These are phyloP conservation scores for Poecilia velifera DNA, from an alignment of 2,797 vertebrate species.

Conservation along the genomic window DNA sequence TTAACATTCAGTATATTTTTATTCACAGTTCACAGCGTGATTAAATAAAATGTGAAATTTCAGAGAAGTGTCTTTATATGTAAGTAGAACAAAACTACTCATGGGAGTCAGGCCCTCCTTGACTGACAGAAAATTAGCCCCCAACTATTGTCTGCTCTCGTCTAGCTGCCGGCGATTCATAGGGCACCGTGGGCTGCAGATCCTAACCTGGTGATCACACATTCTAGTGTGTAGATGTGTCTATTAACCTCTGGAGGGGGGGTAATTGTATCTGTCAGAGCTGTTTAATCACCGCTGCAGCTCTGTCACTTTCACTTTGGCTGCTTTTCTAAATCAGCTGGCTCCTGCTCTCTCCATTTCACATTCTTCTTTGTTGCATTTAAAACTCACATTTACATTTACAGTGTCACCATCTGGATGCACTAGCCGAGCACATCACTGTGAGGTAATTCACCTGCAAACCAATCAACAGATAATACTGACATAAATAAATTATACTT, in stretches of 20 bases:
- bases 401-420: conserved; percentile 4
- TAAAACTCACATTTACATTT: conserved; percentile 14
- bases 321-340: conserved; percentile 56
- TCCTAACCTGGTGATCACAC: conserved; percentile 62
- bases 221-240: conserved; percentile 70
- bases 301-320: conserved; percentile 73
- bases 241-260: conserved; percentile 77
- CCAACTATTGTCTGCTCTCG: conserved; percentile 2
- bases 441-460: background rate
- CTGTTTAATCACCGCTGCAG: conserved; percentile 72
- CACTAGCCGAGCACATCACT: too few species aligned
- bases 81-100: background rate
- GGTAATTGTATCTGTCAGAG: conserved; percentile 81
- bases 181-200: conserved; percentile 48
- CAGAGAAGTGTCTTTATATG: background rate
- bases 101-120: background rate
- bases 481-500: background rate
- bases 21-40: background rate
- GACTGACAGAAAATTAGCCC: conserved; percentile 28
- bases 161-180: conserved; percentile 19
- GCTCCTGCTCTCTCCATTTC: conserved; percentile 17
- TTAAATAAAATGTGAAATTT: background rate
- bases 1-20: background rate
- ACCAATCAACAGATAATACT: background rate
- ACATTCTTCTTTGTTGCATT: conserved; percentile 5